Base-by-base conservation (phyloP, 2,888 invertebrate genomes). In the Artemia sp. region DNA sequence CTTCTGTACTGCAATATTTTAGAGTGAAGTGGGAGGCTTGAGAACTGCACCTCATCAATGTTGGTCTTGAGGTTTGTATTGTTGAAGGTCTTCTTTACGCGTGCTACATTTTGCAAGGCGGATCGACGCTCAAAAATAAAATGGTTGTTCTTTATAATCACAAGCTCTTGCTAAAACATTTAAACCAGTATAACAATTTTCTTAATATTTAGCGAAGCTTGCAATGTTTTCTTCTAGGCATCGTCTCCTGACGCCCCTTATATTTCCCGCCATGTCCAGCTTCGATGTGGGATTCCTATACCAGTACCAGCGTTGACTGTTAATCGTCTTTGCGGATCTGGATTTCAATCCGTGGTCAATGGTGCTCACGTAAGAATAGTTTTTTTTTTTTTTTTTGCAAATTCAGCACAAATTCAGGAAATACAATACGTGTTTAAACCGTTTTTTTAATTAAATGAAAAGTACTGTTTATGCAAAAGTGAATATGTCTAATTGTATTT, bases 281-380 rank as follows among this genome's bases (percentile, higher is more conserved):
- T 98, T 19, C 84, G 87, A 74, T 84, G 85, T 73, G 95, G 94
- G 67, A 85, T 97, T 70, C 92, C 94, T 9, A 79, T 87, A 73
- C 88, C 90, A 67, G 85, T 81, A 72, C 94, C 95, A 2, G 93
- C 91, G 0, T 81, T 92, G 2, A 87, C 87, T 68, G 84, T 98
- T 68, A 98, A 97, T 81, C 82, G 97, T 72, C 82, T 98, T 19
- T 98, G 98, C 79, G 98, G 97, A 14, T 95, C 95, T 51, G 97
- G 97, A 2, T 98, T 98, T 80, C 97, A 98, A 78, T 85, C 97
- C 0, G 82, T 98, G 72, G 85, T 95, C 19, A 92, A 86, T 81
- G 90, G 88, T 70, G 88, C 89, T 53, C 94, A 94, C 83, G 91
- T 90, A 80, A 78, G 76, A 72, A 51, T 53, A 58, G 38, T 38